phyloP scores from a whole-genome alignment of 2,797 vertebrate species.

The Cyprinella venusta region DNA sequence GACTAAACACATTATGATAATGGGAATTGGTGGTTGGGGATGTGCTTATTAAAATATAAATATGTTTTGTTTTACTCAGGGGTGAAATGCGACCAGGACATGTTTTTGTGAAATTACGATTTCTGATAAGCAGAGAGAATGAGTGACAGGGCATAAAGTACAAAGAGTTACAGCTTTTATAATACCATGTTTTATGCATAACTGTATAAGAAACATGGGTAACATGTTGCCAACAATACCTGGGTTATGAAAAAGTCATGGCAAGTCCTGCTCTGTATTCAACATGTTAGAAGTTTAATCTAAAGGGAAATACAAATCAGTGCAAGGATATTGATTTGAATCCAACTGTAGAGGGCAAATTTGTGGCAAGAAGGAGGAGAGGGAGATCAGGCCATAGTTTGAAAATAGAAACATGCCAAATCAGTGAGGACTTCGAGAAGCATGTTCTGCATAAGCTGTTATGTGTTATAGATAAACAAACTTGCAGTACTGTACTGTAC shows the following conservation, averaged over 20 bases:
- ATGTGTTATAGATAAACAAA: conserved; percentile 15
- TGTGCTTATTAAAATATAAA: background rate
- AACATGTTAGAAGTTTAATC: background rate
- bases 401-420: background rate
- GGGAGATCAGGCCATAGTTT: background rate
- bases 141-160: background rate
- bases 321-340: background rate
- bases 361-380: background rate
- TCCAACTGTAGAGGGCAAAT: background rate
- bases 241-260: background rate
- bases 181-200: background rate
- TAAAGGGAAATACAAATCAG: background rate
- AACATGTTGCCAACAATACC: background rate
- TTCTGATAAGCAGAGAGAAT: background rate
- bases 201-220: background rate
- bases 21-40: background rate
- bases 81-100: background rate
- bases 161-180: background rate
- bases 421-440: background rate
- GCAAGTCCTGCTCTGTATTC: background rate
- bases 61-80: background rate
- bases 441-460: conserved; percentile 27
- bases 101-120: background rate
- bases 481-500: background rate
- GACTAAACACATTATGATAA: background rate